Base-by-base conservation (phyloP, 2,113 vertebrate genomes). In the Calidris pygmaea region DNA sequence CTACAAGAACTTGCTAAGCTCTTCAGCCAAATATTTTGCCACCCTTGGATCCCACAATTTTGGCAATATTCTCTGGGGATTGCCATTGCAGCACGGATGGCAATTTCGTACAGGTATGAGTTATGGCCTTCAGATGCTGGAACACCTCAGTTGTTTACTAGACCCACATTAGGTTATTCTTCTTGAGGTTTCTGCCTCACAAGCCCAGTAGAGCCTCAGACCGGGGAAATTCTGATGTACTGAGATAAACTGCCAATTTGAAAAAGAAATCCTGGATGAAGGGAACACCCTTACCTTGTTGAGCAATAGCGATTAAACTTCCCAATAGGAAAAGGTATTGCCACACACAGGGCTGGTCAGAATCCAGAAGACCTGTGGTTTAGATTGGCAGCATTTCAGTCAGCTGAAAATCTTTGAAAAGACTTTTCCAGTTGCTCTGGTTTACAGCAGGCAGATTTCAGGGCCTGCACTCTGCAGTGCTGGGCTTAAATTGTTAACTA, bases 1-100 rank as follows among this genome's bases (percentile, higher is more conserved):
- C 7, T 98, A 99, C 65, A 98, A 98, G 92, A 96, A 96, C 62
- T 23, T 99, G 63, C 58, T 99, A 13, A 97, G 66, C 11, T 65
- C 94, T 55, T 98, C 99, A 43, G 96, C 98, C 39, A 94, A 95
- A 6, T 98, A 97, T 85, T 98, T 99, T 97, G 73, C 43, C 30
- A 92, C 72, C 79, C 98, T 98, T 96, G 98, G 97, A 80, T 53
- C 95, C 30, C 93, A 95, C 21, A 96, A 98, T 24, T 97, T 93
- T 21, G 97, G 97, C 35, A 99, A 97, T 91, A 83, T 98, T 16
- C 35, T 99, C 7, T 99, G 99, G 99, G 98, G 98, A 23, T 96
- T 99, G 66, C 96, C 98, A 5, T 9, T 99, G 90, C 98, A 99
- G 93, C 95, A 98, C 10, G 98, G 97, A n/a, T 99, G 99, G 99